Percentiles rank a stretch among this genome's conserved stretches.
Conservation (phyloP, 2,797 vertebrate genomes). For the Pangasius mekongensis region DNA sequence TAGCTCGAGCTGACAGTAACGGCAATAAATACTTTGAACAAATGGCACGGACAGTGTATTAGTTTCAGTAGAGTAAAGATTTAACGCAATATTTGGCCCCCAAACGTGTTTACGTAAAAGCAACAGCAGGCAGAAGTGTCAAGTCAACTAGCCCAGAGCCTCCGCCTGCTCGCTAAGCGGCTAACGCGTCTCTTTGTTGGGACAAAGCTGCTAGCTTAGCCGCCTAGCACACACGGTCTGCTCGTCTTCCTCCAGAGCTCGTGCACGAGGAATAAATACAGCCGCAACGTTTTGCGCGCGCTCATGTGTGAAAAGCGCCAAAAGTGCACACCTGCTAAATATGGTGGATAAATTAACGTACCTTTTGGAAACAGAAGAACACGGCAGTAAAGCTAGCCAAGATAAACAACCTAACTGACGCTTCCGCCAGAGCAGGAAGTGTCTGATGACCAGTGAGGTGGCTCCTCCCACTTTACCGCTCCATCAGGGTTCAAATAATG, state of each 20-base stretch:
- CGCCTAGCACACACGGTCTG: neutral
- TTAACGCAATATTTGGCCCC: neutral
- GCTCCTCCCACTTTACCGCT: conserved; percentile 28
- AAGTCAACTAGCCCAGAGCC: neutral
- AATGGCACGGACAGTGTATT: neutral
- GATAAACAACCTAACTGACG: conserved; percentile 39
- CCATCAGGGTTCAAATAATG: neutral
- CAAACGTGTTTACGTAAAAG: neutral
- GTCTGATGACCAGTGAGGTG: neutral
- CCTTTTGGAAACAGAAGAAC: conserved; percentile 17
- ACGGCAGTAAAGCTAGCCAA: neutral
- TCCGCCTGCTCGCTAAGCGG: neutral
- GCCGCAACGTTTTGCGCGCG: neutral
- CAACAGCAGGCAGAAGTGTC: neutral
- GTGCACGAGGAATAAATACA: neutral
- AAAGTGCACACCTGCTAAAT: neutral
- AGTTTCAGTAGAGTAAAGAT: neutral
- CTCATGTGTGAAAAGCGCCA: neutral
- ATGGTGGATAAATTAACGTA: neutral
- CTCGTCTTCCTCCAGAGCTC: neutral
- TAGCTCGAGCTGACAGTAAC: neutral
- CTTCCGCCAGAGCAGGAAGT: conserved; percentile 58
- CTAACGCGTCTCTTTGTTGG: conserved; percentile 42
- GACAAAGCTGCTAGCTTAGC: conserved; percentile 40
- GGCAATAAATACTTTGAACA: too few species aligned